A percentile compares a stretch with the other conserved stretches of the same genome.
These are phyloP conservation scores for Rhysida immarginata DNA, from an alignment of 1,140 invertebrate species.

Conservation along the genomic window DNA sequence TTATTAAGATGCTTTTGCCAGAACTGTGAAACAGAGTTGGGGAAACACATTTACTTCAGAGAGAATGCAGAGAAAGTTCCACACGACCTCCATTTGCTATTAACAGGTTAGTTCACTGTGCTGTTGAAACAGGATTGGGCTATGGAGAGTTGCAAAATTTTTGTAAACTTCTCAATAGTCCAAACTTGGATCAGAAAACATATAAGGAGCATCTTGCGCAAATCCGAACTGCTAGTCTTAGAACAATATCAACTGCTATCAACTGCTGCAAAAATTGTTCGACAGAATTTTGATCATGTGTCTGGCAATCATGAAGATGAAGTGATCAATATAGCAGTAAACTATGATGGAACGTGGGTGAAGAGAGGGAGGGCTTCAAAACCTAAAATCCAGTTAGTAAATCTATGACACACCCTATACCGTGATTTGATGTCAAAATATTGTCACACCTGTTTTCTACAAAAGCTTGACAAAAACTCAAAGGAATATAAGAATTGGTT, in stretches of 20 bases:
- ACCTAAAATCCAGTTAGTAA: not conserved
- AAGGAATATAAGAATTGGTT: not conserved
- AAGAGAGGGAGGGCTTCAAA: not conserved
- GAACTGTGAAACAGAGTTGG: not conserved
- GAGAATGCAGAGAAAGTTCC: not conserved
- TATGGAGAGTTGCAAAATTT: not conserved
- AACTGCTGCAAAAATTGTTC: not conserved
- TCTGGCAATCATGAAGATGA: not conserved
- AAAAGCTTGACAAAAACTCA: not conserved
- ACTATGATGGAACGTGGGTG: not conserved
- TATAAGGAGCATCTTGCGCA: not conserved
- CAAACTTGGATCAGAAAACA: not conserved
- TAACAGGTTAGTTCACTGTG: not conserved
- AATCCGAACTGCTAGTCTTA: not conserved
- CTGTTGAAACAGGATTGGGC: not conserved
- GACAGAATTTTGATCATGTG: not conserved
- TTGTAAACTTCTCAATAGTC: not conserved
- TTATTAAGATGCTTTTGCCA: not conserved
- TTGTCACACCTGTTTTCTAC: not conserved
- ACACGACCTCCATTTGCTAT: not conserved
- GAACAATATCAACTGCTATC: not conserved
- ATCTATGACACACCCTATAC: not conserved
- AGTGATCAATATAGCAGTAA: not conserved
- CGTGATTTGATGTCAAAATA: not conserved
- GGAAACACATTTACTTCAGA: not conserved